Percentiles rank a stretch among this genome's conserved stretches.
Evolutionary conservation across 2,888 invertebrate species (phyloP).

Genomic region (Hirtodrosophila trivittata): DNA sequence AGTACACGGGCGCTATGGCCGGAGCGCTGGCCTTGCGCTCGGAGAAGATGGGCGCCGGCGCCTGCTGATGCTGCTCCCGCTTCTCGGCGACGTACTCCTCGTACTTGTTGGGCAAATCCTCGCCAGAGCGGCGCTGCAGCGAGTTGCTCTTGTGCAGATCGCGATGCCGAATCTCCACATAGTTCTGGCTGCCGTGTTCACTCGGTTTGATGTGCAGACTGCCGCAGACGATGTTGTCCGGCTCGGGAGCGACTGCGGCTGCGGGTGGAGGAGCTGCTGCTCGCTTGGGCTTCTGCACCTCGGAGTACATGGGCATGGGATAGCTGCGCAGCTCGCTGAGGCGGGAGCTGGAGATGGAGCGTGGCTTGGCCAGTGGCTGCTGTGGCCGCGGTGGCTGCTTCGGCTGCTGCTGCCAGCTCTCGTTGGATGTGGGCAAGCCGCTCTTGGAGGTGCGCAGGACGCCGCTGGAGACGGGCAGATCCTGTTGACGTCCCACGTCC

Average conservation of each 20-base stretch:
- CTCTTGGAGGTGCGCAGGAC: conserved; percentile 81
- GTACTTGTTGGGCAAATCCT: conserved; percentile 81
- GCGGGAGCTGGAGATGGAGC: conserved; percentile 81
- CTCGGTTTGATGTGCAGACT: conserved; percentile 81
- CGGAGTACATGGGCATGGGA: conserved; percentile 81
- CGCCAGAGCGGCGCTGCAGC: conserved; percentile 81
- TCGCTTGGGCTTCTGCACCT: conserved; percentile 80
- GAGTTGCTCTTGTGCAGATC: conserved; percentile 81
- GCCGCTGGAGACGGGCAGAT: conserved; percentile 64
- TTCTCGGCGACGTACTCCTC: conserved; percentile 83
- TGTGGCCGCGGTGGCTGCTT: conserved; percentile 83
- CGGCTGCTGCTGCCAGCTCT: conserved; percentile 88
- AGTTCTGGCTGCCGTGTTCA: conserved; percentile 68
- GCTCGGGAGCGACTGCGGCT: conserved; percentile 59
- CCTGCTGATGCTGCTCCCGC: conserved; percentile 76
- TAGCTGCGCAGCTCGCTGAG: conserved; percentile 74
- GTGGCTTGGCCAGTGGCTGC: conserved; percentile 67
- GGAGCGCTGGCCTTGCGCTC: conserved; percentile 73
- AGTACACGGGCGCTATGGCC: conserved; percentile 74
- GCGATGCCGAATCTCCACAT: conserved; percentile 80
- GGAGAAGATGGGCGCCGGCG: conserved; percentile 72
- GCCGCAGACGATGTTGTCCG: conserved; percentile 78
- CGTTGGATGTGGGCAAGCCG: conserved; percentile 79
- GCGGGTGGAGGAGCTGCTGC: conserved; percentile 10
- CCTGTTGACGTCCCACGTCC: conserved; percentile 59